These are phyloP conservation scores for Tricholaema leucomelas DNA, from an alignment of 2,113 vertebrate genomes.

Conservation along the genomic window DNA sequence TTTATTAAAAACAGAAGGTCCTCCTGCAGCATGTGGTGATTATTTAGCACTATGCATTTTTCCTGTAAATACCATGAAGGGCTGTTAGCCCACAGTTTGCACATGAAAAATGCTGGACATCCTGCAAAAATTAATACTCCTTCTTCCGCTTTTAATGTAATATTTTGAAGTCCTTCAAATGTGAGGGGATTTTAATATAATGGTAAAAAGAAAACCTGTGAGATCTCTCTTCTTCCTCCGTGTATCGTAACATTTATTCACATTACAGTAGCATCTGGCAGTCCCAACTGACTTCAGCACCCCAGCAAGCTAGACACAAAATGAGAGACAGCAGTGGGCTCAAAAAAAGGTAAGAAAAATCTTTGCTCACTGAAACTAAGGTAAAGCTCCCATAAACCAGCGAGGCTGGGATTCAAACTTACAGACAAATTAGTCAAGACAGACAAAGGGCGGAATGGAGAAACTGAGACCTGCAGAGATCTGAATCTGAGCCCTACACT, in stretches of 20 bases:
- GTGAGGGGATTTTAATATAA: constrained; percentile 3
- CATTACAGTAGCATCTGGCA: constrained; percentile 65
- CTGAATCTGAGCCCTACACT: constrained; percentile 42
- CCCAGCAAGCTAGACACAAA: constrained; percentile 46
- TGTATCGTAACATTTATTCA: constrained; percentile 6
- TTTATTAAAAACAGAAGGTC: constrained; percentile 77
- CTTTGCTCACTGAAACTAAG: constrained; percentile 35
- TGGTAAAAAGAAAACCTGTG: constrained; percentile 14
- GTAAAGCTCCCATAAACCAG: constrained; percentile 53
- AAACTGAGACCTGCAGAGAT: constrained; percentile 53
- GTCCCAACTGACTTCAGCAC: constrained; percentile 57
- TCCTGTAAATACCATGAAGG: constrained; percentile 57
- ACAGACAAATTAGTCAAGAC: constrained; percentile 38
- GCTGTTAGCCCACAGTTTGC: constrained; percentile 54
- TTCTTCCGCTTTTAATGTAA: constrained; percentile 14
- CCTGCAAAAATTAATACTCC: not conserved
- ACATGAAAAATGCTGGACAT: constrained; percentile 35
- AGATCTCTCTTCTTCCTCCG: not conserved
- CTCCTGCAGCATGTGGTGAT: constrained; percentile 56
- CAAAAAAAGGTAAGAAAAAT: constrained; percentile 40
- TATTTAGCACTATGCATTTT: constrained; percentile 69
- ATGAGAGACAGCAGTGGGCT: constrained; percentile 40
- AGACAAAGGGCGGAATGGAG: constrained; percentile 8
- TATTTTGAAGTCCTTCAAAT: constrained; percentile 15
- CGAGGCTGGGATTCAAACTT: constrained; percentile 15